A percentile compares a stretch with the other conserved stretches of the same genome.
Evolutionary conservation across 2,888 invertebrate species (phyloP).

Genomic region (Frankliniella fusca): DNA sequence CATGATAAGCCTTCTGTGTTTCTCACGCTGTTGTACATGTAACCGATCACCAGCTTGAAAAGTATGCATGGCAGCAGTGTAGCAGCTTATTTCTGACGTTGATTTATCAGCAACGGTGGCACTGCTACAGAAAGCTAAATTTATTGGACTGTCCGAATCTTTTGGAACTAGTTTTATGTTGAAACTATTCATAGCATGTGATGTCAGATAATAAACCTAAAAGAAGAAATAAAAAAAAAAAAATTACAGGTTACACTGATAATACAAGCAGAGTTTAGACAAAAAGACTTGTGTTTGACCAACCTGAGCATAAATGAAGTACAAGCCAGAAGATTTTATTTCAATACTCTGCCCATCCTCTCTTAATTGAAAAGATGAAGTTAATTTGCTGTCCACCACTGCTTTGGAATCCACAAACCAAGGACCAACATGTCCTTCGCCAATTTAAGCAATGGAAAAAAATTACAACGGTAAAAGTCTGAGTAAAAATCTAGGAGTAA

Average conservation of each 20-base stretch:
- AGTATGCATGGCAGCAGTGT: background rate
- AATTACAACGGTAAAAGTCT: background rate
- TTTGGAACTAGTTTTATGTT: background rate
- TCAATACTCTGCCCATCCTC: background rate
- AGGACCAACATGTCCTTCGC: background rate
- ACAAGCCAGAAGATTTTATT: background rate
- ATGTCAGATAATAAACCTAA: conserved; percentile 7
- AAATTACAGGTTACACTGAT: background rate
- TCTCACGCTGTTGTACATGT: background rate
- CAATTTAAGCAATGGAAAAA: background rate
- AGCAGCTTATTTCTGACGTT: background rate
- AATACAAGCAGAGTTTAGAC: background rate
- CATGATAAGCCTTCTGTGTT: conserved; percentile 1
- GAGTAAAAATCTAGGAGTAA: background rate
- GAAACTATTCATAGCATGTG: conserved; percentile 1
- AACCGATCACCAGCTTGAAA: background rate
- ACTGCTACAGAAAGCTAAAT: background rate
- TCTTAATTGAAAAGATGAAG: conserved; percentile 1
- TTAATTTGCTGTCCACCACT: background rate
- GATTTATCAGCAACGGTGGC: background rate
- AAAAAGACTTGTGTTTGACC: background rate
- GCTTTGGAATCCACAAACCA: conserved; percentile 15
- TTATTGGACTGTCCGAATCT: background rate
- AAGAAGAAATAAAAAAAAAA: background rate
- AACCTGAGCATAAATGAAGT: conserved; percentile 1